Percentiles rank a stretch among this genome's conserved stretches.
Evolutionary conservation across 2,888 invertebrate species (phyloP).

Genomic region (Ametastegia equiseti): DNA sequence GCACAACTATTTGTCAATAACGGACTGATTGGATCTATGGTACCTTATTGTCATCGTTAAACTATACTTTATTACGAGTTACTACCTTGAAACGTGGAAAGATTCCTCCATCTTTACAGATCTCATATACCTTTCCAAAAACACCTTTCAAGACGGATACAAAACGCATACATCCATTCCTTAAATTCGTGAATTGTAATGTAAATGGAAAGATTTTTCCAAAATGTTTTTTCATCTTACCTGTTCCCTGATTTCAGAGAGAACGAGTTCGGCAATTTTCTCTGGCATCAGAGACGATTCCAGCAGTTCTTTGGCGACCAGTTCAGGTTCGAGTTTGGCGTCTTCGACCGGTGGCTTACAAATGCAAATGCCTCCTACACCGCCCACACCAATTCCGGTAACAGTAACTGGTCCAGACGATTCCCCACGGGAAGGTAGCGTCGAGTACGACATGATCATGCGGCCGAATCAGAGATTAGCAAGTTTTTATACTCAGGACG

Average conservation of each 20-base stretch:
- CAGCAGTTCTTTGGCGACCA: constrained; percentile 81
- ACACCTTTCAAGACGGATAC: too few species aligned
- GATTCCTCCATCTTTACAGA: too few species aligned
- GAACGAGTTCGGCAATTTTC: constrained; percentile 72
- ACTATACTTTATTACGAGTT: too few species aligned
- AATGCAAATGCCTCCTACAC: constrained; percentile 78
- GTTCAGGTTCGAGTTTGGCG: constrained; percentile 75
- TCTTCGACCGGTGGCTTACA: constrained; percentile 70
- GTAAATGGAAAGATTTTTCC: not conserved
- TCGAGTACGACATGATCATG: constrained; percentile 51
- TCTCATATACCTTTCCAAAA: too few species aligned
- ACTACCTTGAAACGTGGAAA: too few species aligned
- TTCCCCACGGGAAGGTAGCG: constrained; percentile 64
- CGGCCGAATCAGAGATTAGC: constrained; percentile 60
- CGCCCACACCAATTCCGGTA: constrained; percentile 75
- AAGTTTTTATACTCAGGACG: constrained; percentile 67
- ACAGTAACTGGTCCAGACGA: constrained; percentile 75
- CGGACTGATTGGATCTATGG: too few species aligned
- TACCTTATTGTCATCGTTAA: too few species aligned
- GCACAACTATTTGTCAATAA: too few species aligned
- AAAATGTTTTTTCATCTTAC: not conserved
- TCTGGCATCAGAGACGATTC: constrained; percentile 79
- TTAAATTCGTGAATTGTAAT: not conserved
- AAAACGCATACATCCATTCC: too few species aligned
- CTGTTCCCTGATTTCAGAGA: constrained; percentile 66